Evolutionary conservation across 2,113 vertebrate species (phyloP).

Genomic region (Pterocles gutturalis): DNA sequence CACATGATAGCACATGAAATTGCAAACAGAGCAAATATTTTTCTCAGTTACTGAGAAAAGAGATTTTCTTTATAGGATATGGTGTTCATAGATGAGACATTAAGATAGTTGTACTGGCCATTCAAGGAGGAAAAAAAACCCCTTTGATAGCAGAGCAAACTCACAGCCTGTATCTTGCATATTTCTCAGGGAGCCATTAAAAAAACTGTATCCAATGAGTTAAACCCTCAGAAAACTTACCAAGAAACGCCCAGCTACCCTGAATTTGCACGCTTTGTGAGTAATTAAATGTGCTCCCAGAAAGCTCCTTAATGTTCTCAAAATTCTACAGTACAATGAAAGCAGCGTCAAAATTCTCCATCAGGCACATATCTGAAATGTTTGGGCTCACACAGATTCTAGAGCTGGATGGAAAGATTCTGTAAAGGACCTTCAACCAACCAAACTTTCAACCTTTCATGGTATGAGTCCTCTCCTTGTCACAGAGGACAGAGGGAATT

Average conservation of each 20-base stretch:
- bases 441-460: neutral
- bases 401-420: neutral
- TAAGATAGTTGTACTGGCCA: neutral
- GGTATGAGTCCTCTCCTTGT: neutral
- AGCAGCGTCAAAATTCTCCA: neutral
- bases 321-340: neutral
- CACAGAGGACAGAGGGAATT: neutral
- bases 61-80: neutral
- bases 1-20: constrained; percentile 46
- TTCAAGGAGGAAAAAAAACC: neutral
- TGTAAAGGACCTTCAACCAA: neutral
- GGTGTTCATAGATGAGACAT: neutral
- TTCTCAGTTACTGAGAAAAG: neutral
- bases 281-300: neutral
- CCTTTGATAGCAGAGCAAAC: neutral
- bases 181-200: neutral
- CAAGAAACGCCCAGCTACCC: accelerated
- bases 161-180: neutral
- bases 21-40: constrained; percentile 13
- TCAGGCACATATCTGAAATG: neutral
- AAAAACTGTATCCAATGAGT: neutral
- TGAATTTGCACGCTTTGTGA: neutral
- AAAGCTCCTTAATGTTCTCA: neutral
- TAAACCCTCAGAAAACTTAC: neutral
- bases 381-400: neutral